Conservation (phyloP, 2,113 vertebrate species). For the Xiphophorus hellerii region DNA sequence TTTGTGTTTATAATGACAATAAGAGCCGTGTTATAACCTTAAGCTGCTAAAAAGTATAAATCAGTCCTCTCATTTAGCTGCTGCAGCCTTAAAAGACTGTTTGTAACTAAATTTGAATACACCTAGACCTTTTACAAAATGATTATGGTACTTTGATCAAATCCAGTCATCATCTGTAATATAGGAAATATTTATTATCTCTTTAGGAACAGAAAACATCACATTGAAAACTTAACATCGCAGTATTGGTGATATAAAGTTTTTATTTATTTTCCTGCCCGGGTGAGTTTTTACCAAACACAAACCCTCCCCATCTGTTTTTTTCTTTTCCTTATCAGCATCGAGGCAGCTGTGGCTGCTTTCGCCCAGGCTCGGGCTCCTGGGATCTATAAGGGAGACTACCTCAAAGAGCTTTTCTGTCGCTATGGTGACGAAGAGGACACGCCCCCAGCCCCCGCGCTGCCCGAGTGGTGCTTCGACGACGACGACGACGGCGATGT, state of each 20-base stretch:
- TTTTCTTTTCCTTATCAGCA: conserved; percentile 73
- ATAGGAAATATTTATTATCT: neutral
- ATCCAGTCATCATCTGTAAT: neutral
- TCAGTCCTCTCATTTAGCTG: too few species aligned
- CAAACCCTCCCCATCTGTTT: neutral
- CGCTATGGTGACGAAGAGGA: conserved; percentile 95
- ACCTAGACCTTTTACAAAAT: neutral
- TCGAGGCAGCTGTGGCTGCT: conserved; percentile 94
- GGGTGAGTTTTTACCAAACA: neutral
- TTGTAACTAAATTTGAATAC: neutral
- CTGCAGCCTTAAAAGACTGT: neutral
- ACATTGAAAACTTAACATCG: neutral
- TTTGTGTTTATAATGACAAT: too few species aligned
- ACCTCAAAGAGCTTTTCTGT: conserved; percentile 96
- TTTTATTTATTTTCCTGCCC: neutral
- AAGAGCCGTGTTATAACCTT: too few species aligned
- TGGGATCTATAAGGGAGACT: conserved; percentile 98
- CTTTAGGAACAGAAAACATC: neutral
- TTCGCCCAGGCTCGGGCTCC: conserved; percentile 92
- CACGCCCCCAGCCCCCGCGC: conserved; percentile 86
- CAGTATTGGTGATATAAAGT: neutral
- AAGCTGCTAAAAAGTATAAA: too few species aligned
- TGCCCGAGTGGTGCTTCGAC: conserved; percentile 97
- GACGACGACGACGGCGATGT: conserved; percentile 84
- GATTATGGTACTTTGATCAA: neutral